Percentiles rank a stretch among this genome's conserved stretches.
Conservation (phyloP, 1,140 invertebrate genomes). For the Mactra quadrangularis region DNA sequence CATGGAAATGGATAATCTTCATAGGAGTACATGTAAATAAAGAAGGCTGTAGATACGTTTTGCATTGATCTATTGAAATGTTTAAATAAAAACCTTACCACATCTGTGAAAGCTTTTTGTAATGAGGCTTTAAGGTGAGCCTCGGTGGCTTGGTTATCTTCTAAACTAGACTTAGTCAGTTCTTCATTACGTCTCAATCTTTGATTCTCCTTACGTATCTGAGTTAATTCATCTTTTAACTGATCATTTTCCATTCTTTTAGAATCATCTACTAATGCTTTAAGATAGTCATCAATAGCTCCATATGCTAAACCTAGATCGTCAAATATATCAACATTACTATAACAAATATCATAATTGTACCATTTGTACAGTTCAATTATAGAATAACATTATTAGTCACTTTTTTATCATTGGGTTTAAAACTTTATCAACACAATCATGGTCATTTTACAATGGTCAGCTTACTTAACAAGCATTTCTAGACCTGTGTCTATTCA, state of each 20-base stretch:
- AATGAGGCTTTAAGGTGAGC: constrained; percentile 74
- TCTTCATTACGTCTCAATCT: constrained; percentile 62
- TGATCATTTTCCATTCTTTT: constrained; percentile 40
- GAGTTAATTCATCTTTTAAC: constrained; percentile 61
- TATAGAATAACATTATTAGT: no score
- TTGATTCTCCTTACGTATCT: constrained; percentile 66
- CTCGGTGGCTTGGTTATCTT: constrained; percentile 70
- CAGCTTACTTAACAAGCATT: no score
- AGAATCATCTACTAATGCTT: constrained; percentile 43
- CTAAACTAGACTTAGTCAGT: constrained; percentile 61
- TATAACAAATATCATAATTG: no score
- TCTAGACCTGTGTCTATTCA: no score
- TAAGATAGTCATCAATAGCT: constrained; percentile 61
- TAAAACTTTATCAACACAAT: no score
- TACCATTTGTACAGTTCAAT: no score
- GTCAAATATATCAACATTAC: background rate
- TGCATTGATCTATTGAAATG: no score
- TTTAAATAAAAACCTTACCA: constrained; percentile 77
- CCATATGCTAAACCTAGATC: constrained; percentile 63
- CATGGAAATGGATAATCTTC: no score
- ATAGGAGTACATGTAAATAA: no score
- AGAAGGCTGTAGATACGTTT: no score
- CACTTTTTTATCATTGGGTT: no score
- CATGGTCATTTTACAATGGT: no score
- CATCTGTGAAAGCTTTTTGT: constrained; percentile 77